Evolutionary conservation across 2,113 vertebrate species (phyloP).

Genomic region (Ochotona curzoniae): DNA sequence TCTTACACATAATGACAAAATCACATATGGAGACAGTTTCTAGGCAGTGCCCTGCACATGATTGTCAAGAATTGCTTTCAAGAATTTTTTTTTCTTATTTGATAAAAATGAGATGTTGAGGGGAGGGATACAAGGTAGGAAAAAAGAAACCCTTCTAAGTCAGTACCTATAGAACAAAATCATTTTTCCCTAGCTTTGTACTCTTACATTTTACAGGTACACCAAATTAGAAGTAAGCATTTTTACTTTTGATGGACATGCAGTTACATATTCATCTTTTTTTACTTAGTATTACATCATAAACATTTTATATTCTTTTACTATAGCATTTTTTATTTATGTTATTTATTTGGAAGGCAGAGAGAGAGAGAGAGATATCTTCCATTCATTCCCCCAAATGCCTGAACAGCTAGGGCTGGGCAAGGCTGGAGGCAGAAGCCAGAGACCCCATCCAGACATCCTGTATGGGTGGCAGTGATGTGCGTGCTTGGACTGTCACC

Average conservation of each 20-base stretch:
- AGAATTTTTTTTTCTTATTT: neutral
- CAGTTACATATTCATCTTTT: neutral
- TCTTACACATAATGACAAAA: neutral
- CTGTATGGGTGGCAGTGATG: too few relatives aligned
- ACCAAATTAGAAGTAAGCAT: neutral
- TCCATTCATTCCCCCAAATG: too few relatives aligned
- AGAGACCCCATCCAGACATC: too few relatives aligned
- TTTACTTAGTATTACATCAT: neutral
- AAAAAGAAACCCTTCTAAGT: neutral
- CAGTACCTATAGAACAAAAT: neutral
- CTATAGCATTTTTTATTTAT: neutral
- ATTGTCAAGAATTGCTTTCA: neutral
- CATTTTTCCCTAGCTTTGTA: neutral
- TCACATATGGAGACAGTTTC: neutral
- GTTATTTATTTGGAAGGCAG: neutral
- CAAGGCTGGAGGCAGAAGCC: too few relatives aligned
- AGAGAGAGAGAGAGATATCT: too few relatives aligned
- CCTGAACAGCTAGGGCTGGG: too few relatives aligned
- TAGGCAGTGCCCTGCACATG: neutral
- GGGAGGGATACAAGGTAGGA: neutral
- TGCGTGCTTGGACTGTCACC: too few relatives aligned
- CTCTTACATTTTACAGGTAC: rapidly evolving
- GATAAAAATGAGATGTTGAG: neutral
- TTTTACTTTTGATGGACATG: neutral
- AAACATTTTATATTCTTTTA: neutral